Evolutionary conservation across 2,113 vertebrate species (phyloP), one percentile per base, ranked within the genome.

Genomic region (Silurus asotus): DNA sequence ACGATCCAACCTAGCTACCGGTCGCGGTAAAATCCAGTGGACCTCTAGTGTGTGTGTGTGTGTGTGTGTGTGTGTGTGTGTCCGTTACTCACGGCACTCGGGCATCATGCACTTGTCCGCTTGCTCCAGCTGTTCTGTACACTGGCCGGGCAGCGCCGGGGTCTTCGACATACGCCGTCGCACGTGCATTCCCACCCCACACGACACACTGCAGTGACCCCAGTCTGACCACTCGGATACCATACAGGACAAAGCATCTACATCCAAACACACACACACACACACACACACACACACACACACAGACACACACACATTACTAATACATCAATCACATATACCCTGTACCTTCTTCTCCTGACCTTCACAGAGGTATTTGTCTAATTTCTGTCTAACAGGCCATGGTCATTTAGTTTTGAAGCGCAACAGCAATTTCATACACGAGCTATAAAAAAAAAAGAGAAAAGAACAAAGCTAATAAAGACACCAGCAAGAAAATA

Each of bases 81-180:
- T 17, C 51, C 6, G 14, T n/a, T 37, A 96, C 97, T 96, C 89
- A 99, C 98, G 96, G 81, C 98, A 99, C 74, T 99, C 97, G 0
- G 97, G 97, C 83, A 97, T 91, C 97, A 99, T 99, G 94, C 97
- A 99, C 85, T 98, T 98, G 87, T 99, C 97, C 15, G 93, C 94
- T 90, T 99, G 96, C 72, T 99, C 96, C 92, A 99, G 94, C 72
- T 97, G 97, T 89, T 99, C 98, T 0, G 91, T 95, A 91, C 98
- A 99, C 84, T 96, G 96, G 0, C 96, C 95, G 0, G 97, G 96
- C 89, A 98, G 96, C 0, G 94, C 96, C 0, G 96, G 95, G 75
- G 97, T 97, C 93, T 99, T 99, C 84, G 98, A 94, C 96, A 98
- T 97, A 87, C 98, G 94, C 89, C 97, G 96, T 61, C 97, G 92